A percentile compares a stretch with the other conserved stretches of the same genome.
These are phyloP conservation scores for Caenorhabditis doughertyi DNA, from an alignment of 2,888 invertebrate genomes.

Conservation along the genomic window DNA sequence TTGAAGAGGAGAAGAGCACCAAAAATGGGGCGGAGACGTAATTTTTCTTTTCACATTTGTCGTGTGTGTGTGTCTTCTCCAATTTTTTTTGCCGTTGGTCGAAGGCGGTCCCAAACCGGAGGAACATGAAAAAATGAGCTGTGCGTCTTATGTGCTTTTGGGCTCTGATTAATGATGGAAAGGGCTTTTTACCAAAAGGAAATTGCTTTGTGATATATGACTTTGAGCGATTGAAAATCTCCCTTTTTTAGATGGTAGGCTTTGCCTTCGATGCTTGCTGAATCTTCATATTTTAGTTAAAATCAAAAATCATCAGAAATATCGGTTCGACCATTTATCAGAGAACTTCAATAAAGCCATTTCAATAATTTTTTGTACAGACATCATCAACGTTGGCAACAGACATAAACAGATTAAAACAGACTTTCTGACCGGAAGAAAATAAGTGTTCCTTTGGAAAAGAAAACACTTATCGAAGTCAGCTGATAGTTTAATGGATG, in stretches of 20 bases:
- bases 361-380: neutral
- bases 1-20: conserved; percentile 29
- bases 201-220: conserved; percentile 1
- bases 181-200: neutral
- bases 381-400: too few species aligned
- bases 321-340: too few species aligned
- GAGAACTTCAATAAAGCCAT: neutral
- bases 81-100: conserved; percentile 3
- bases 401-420: neutral
- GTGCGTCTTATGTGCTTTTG: conserved; percentile 9
- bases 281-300: too few species aligned
- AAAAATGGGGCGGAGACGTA: conserved; percentile 42
- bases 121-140: conserved; percentile 8
- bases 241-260: too few species aligned
- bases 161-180: conserved; percentile 26
- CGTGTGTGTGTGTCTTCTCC: conserved; percentile 6
- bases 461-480: neutral
- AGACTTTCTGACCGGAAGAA: conserved; percentile 13
- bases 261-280: too few species aligned
- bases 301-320: too few species aligned
- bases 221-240: neutral
- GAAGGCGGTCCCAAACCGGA: conserved; percentile 26
- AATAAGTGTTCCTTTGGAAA: too few species aligned
- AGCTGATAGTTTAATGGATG: conserved; percentile 4
- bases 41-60: conserved; percentile 35